Percentiles rank a stretch among this genome's conserved stretches.
phyloP scores from a whole-genome alignment of 2,113 vertebrate species.

The Orycteropus afer region DNA sequence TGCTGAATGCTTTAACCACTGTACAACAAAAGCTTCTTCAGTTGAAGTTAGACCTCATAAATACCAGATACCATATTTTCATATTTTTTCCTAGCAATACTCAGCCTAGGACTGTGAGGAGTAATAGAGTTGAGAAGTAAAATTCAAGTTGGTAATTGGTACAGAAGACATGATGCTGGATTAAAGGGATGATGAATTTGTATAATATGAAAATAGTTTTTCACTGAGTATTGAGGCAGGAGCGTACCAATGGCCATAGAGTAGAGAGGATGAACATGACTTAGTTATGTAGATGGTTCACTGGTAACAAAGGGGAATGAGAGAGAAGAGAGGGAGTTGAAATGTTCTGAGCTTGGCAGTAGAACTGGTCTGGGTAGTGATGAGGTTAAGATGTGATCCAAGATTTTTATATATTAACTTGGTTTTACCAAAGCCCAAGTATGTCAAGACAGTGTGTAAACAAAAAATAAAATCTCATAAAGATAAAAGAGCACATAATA shows the following conservation, averaged over 20 bases:
- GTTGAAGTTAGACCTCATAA: background rate
- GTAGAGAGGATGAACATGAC: background rate
- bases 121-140: background rate
- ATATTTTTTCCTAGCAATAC: background rate
- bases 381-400: background rate
- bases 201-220: background rate
- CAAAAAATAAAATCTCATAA: conserved; percentile 8
- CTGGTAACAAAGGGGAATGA: background rate
- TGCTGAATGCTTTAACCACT: no score
- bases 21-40: no score
- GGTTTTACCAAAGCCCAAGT: background rate
- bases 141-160: background rate
- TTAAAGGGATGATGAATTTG: background rate
- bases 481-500: background rate
- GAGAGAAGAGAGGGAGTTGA: background rate
- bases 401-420: background rate
- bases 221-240: background rate
- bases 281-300: background rate
- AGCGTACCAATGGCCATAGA: background rate
- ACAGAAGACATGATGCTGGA: background rate
- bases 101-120: background rate
- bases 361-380: background rate
- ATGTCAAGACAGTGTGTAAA: background rate
- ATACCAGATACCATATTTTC: background rate
- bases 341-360: background rate